phyloP scores from a whole-genome alignment of 37 sponge, comb jelly and placozoan genomes.

The Halichondria panicea region DNA sequence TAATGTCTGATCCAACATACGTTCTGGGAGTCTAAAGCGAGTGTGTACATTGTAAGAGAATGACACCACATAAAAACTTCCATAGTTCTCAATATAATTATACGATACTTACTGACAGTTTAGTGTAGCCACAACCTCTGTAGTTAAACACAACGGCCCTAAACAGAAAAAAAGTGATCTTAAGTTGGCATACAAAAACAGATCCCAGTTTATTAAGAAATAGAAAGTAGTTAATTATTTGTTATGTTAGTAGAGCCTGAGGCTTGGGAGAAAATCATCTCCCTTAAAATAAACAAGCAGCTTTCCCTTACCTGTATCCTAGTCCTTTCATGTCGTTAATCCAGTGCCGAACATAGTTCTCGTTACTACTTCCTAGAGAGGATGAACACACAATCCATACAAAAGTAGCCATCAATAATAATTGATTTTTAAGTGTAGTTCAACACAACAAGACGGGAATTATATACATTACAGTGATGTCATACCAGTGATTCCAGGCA shows the following conservation, averaged over 20 bases:
- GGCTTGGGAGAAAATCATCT: neutral
- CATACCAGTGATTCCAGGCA: constrained; percentile 69
- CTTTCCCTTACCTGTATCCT: constrained; percentile 30
- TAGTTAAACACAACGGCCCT: constrained; percentile 72
- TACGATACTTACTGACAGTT: constrained; percentile 44
- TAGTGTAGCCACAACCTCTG: constrained; percentile 66
- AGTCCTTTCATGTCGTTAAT: constrained; percentile 22
- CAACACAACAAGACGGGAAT: neutral
- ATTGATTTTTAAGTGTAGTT: neutral
- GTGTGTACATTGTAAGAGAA: neutral
- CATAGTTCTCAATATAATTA: constrained; percentile 1
- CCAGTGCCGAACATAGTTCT: constrained; percentile 58
- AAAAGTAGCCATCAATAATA: neutral
- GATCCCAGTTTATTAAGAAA: no score
- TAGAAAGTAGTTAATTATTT: no score
- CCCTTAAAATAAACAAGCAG: neutral
- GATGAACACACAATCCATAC: neutral
- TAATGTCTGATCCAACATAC: constrained; percentile 44
- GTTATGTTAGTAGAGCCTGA: no score
- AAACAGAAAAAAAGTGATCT: neutral
- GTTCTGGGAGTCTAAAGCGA: constrained; percentile 43
- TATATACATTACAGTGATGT: neutral
- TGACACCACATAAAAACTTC: constrained; percentile 13
- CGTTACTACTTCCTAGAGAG: constrained; percentile 59
- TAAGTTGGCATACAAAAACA: neutral